Conservation (phyloP, 23 tunicate genomes). For the Pegea sp. region DNA sequence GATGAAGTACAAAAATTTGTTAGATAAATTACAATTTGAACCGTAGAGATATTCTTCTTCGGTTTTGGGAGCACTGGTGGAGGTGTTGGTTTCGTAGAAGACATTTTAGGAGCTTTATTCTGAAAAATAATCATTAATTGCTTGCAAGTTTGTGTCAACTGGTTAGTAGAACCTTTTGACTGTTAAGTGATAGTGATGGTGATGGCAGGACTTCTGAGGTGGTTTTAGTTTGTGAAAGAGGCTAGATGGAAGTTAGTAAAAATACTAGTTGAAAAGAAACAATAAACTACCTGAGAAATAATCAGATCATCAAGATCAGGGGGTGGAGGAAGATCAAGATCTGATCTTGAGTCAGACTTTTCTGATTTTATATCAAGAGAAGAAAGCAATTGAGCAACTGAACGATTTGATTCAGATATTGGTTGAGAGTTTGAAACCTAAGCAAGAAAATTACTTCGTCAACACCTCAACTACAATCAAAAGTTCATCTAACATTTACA, state of each 20-base stretch:
- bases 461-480: no score
- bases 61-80: conserved; percentile 66
- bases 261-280: neutral
- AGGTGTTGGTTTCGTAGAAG: conserved; percentile 33
- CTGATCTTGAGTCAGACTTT: conserved; percentile 5
- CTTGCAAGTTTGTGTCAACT: no score
- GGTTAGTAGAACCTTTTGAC: no score
- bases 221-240: no score
- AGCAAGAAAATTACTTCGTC: no score
- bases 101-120: conserved; percentile 23
- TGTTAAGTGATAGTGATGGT: no score
- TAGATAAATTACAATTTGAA: neutral
- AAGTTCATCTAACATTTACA: no score
- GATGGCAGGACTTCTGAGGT: no score
- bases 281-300: conserved; percentile 7
- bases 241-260: no score
- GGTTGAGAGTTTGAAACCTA: neutral
- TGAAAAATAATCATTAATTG: no score
- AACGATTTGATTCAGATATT: neutral
- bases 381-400: neutral
- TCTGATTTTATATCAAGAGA: neutral
- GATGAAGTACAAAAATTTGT: neutral
- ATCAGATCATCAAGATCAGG: conserved; percentile 52
- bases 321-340: conserved; percentile 31
- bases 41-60: neutral